Conservation (phyloP, 2,888 invertebrate species). For the Prionchulus punctatus region DNA sequence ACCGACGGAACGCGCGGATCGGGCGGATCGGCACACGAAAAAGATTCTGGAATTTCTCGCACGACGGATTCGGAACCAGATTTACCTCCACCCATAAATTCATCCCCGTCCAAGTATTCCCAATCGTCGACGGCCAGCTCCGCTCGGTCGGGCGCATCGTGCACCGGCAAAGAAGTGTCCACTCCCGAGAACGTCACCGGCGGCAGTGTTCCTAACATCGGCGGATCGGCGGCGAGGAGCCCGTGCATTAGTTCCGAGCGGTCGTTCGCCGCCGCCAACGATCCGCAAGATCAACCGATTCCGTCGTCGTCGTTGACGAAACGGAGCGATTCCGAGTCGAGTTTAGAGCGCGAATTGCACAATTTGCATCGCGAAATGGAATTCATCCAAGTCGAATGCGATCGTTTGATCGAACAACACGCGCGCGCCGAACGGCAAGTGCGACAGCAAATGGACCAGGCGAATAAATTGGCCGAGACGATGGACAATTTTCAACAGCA, state of each 20-base stretch:
- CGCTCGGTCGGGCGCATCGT: slow-evolving; percentile 1
- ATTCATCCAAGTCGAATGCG: slow-evolving; percentile 44
- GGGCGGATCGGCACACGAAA: slow-evolving; percentile 3
- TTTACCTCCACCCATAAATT: slow-evolving; percentile 7
- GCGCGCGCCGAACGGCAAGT: slow-evolving; percentile 21
- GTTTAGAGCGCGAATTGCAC: slow-evolving; percentile 37
- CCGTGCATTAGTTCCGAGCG: neutral
- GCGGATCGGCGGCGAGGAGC: neutral
- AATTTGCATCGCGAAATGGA: slow-evolving; percentile 46
- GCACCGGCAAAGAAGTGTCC: no score
- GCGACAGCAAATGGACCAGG: slow-evolving; percentile 14
- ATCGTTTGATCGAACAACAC: slow-evolving; percentile 36
- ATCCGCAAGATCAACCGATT: neutral
- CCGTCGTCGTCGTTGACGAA: neutral
- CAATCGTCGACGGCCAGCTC: neutral
- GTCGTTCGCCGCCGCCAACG: neutral
- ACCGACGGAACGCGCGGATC: slow-evolving; percentile 7
- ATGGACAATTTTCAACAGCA: neutral
- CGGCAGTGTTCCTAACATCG: neutral
- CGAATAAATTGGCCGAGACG: neutral
- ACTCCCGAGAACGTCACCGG: neutral
- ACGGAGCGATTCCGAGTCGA: slow-evolving; percentile 7
- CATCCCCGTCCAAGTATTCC: neutral
- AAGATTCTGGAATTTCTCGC: slow-evolving; percentile 14
- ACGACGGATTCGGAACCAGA: slow-evolving; percentile 13